Percentiles rank a stretch among this genome's conserved stretches.
phyloP scores from a whole-genome alignment of 1,140 invertebrate genomes.

The Drosophila teissieri region DNA sequence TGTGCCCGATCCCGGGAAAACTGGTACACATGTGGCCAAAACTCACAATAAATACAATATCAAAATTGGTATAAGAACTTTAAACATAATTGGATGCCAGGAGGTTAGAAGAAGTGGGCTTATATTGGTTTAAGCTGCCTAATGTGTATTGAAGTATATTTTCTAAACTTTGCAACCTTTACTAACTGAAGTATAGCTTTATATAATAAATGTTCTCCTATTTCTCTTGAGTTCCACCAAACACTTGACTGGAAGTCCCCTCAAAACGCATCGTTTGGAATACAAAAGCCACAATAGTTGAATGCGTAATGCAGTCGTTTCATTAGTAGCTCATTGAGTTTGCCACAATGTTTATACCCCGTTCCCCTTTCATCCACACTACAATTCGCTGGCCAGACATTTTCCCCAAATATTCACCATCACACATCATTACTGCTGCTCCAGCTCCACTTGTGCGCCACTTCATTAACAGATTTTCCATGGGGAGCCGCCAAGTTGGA shows the following conservation, averaged over 20 bases:
- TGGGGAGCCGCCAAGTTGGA: constrained; percentile 22
- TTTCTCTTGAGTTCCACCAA: not conserved
- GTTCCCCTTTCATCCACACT: constrained; percentile 2
- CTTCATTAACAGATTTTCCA: constrained; percentile 56
- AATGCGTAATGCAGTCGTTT: not conserved
- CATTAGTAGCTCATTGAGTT: constrained; percentile 5
- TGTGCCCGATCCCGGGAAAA: constrained; percentile 10
- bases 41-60: not conserved
- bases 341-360: constrained; percentile 12
- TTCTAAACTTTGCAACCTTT: too few relatives aligned
- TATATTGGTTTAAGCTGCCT: too few relatives aligned
- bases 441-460: constrained; percentile 34
- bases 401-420: constrained; percentile 19
- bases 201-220: not conserved
- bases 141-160: too few relatives aligned
- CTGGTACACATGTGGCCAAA: not conserved
- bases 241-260: not conserved
- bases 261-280: not conserved
- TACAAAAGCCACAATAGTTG: not conserved
- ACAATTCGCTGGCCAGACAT: constrained; percentile 12
- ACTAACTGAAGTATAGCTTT: too few relatives aligned
- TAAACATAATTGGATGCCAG: not conserved
- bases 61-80: too few relatives aligned
- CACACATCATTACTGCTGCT: constrained; percentile 36
- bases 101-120: too few relatives aligned